phyloP scores from a whole-genome alignment of 2,888 invertebrate genomes.

The Cataglyphis livida region DNA sequence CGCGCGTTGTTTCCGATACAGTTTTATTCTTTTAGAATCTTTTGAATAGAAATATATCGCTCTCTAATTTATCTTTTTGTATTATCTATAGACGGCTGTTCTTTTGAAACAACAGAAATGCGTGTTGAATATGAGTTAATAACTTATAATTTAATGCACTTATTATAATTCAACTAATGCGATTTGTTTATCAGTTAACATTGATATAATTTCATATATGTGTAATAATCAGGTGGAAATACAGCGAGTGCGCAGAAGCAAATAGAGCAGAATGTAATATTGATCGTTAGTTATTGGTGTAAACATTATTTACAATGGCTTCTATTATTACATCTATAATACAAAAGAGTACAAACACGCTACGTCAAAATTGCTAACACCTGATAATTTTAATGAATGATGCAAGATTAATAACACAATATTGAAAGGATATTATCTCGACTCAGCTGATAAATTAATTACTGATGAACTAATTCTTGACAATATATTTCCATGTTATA shows the following conservation, averaged over 20 bases:
- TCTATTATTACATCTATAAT: constrained; percentile 3
- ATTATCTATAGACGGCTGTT: background rate
- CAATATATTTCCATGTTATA: background rate
- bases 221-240: constrained; percentile 6
- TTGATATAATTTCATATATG: constrained; percentile 42
- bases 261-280: constrained; percentile 52
- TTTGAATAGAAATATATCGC: background rate
- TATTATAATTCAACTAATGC: constrained; percentile 4
- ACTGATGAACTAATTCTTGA: background rate
- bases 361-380: background rate
- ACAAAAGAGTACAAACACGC: constrained; percentile 7
- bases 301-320: constrained; percentile 42
- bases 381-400: constrained; percentile 27
- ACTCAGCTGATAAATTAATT: background rate
- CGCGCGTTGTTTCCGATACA: background rate
- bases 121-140: background rate
- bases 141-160: background rate
- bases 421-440: background rate
- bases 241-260: constrained; percentile 51
- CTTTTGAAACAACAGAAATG: background rate
- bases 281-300: constrained; percentile 49
- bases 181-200: constrained; percentile 50
- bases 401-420: background rate
- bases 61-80: background rate
- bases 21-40: background rate